phyloP scores from a whole-genome alignment of 2,888 invertebrate genomes.

The Lepidocyrtinus sp. region DNA sequence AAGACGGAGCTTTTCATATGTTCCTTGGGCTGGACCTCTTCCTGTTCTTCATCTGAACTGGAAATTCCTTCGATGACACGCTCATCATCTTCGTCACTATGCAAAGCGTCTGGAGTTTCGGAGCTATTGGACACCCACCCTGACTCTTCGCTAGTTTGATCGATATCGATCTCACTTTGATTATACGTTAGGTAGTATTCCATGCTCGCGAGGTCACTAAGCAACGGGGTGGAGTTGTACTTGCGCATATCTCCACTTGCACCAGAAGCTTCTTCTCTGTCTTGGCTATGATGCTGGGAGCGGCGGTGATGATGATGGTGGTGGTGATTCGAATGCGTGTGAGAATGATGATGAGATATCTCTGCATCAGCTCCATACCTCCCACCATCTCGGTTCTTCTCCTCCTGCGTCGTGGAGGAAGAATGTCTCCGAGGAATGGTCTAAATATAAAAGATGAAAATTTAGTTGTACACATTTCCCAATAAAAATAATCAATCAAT shows the following conservation, averaged over 20 bases:
- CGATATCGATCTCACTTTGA: conserved; percentile 48
- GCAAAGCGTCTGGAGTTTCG: conserved; percentile 41
- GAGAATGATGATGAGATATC: not conserved
- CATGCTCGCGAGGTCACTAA: conserved; percentile 51
- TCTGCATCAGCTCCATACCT: conserved; percentile 32
- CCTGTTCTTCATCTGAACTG: conserved; percentile 29
- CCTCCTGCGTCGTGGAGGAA: conserved; percentile 25
- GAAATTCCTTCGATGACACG: conserved; percentile 51
- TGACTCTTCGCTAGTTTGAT: conserved; percentile 80
- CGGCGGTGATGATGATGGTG: conserved; percentile 17
- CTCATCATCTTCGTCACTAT: conserved; percentile 52
- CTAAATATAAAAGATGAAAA: conserved; percentile 13
- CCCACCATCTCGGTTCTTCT: not conserved
- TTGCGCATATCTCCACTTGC: conserved; percentile 40
- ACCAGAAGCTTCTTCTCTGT: not conserved
- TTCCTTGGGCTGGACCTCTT: not conserved
- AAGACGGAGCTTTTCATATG: not conserved
- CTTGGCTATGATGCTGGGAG: not conserved
- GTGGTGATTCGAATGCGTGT: not conserved
- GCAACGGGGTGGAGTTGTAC: conserved; percentile 49
- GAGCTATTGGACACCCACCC: conserved; percentile 80
- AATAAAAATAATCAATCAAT: no score
- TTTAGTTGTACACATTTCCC: not conserved
- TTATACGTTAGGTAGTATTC: conserved; percentile 47
- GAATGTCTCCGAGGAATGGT: conserved; percentile 49